Percentiles rank a stretch among this genome's conserved stretches.
Evolutionary conservation across 2,797 vertebrate genomes (phyloP).

Genomic region (Sylvilagus floridanus): DNA sequence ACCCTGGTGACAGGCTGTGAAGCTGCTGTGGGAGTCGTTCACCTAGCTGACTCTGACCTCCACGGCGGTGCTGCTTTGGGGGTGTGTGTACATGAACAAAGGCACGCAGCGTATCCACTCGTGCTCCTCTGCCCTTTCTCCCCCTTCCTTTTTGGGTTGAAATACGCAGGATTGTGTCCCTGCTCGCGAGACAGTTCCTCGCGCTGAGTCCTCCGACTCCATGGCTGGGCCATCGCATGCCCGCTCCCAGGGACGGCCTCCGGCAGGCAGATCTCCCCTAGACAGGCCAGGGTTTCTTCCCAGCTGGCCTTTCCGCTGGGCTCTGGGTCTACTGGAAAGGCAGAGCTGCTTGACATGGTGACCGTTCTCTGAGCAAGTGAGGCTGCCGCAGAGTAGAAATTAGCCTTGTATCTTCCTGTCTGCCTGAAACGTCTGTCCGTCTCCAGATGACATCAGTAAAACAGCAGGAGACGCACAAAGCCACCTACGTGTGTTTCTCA

Average conservation of each 20-base stretch:
- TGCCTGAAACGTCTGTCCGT: not conserved
- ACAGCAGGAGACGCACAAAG: not conserved
- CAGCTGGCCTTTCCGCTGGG: not conserved
- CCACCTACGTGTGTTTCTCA: not conserved
- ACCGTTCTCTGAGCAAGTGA: not conserved
- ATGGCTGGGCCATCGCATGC: rapidly evolving
- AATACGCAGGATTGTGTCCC: not conserved
- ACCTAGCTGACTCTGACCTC: not conserved
- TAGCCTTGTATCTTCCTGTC: not conserved
- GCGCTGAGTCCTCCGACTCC: not conserved
- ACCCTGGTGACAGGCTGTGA: not conserved
- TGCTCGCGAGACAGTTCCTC: not conserved
- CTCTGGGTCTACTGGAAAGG: slow-evolving; percentile 21
- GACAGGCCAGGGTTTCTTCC: not conserved
- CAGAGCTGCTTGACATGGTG: not conserved
- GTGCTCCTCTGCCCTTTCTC: not conserved
- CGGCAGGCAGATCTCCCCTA: too few relatives aligned
- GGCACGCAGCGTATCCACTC: not conserved
- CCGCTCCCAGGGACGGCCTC: too few relatives aligned
- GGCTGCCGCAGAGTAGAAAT: not conserved
- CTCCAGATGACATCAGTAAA: not conserved
- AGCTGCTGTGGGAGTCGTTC: not conserved
- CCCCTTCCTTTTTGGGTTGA: not conserved
- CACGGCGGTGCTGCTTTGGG: not conserved
- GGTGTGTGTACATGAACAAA: not conserved